Evolutionary conservation across 2,888 invertebrate genomes (phyloP).

Genomic region (Oscheius sp.): DNA sequence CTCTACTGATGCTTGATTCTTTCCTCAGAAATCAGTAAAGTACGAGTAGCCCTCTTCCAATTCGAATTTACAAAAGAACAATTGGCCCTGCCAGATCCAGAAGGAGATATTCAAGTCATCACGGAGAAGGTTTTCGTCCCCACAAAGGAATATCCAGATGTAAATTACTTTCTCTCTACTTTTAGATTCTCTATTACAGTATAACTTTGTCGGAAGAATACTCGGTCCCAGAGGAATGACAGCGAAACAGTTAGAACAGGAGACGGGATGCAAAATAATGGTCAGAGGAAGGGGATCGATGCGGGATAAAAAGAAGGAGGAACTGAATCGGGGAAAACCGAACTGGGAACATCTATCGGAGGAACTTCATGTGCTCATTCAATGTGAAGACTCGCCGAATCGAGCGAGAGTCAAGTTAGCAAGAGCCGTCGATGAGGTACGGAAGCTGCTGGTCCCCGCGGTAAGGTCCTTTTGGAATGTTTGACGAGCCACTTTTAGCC

Average conservation of each 20-base stretch:
- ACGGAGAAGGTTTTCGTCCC: conserved; percentile 99
- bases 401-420: conserved; percentile 91
- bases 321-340: conserved; percentile 97
- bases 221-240: conserved; percentile 99
- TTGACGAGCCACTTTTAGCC: conserved; percentile 78
- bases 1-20: no score
- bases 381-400: conserved; percentile 97
- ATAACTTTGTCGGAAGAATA: conserved; percentile 99
- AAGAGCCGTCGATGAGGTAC: conserved; percentile 96
- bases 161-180: conserved; percentile 75
- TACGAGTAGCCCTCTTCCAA: conserved; percentile 96
- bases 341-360: conserved; percentile 99
- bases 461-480: conserved; percentile 72
- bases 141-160: conserved; percentile 99
- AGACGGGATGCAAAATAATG: conserved; percentile 99
- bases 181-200: conserved; percentile 79
- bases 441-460: conserved; percentile 94
- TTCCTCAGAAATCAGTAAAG: conserved; percentile 91
- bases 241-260: conserved; percentile 98
- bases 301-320: conserved; percentile 77
- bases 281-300: conserved; percentile 77
- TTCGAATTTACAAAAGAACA: conserved; percentile 88
- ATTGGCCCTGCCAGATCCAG: conserved; percentile 64
- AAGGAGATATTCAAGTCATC: conserved; percentile 80
- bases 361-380: conserved; percentile 95